Conservation (phyloP, 2,113 vertebrate genomes). For the Stictonetta naevosa region DNA sequence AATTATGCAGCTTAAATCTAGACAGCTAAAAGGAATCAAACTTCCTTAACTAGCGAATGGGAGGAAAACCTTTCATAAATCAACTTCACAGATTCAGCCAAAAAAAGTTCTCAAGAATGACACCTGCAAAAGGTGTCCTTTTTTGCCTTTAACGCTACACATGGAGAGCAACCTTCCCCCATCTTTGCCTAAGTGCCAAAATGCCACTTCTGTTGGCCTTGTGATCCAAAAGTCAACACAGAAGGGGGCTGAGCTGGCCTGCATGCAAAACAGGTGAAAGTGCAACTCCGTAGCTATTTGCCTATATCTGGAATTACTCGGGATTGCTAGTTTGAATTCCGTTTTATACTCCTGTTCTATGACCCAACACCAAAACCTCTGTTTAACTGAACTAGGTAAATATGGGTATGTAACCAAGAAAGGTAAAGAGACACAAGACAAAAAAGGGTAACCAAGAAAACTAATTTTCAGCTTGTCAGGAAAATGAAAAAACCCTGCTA, state of each 20-base stretch:
- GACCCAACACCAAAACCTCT: neutral
- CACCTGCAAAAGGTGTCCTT: neutral
- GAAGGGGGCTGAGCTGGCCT: neutral
- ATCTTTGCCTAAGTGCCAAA: neutral
- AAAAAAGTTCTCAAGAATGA: neutral
- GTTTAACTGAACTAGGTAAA: neutral
- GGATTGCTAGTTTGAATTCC: neutral
- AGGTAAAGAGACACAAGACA: neutral
- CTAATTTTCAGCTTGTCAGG: neutral
- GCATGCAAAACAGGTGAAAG: constrained; percentile 21
- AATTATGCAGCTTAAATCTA: neutral
- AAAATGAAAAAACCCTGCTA: neutral
- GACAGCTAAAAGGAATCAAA: constrained; percentile 1
- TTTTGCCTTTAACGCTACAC: constrained; percentile 23
- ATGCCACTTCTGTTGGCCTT: neutral
- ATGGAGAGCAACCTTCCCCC: neutral
- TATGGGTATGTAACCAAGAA: neutral
- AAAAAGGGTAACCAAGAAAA: neutral
- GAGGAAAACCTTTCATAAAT: neutral
- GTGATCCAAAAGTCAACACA: constrained; percentile 42
- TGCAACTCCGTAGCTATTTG: neutral
- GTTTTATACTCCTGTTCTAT: neutral
- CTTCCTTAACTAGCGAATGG: neutral
- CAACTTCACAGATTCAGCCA: neutral
- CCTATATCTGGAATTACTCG: neutral